Base-by-base conservation (phyloP, 1,140 invertebrate genomes). In the Ditylenchus dipsaci region DNA sequence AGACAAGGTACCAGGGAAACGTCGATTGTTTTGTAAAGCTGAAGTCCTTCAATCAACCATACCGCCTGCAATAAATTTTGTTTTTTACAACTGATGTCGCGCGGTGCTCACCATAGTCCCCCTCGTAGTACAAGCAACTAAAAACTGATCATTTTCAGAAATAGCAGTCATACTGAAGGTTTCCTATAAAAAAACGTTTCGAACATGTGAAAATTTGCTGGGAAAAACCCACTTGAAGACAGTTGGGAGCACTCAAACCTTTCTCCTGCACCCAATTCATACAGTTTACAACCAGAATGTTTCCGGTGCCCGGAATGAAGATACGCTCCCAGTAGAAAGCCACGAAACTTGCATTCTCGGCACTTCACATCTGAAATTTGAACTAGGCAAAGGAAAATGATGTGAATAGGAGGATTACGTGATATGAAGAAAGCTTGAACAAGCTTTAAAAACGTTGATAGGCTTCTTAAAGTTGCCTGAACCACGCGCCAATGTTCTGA, bases 91-190 rank as follows among this genome's bases (percentile, higher is more conserved):
- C n/a, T n/a, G n/a, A n/a, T n/a, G n/a, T n/a, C n/a, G n/a, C n/a
- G n/a, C n/a, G n/a, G n/a, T n/a, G n/a, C n/a, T n/a, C n/a, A n/a
- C n/a, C 38, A 61, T 21, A 19, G 19, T 21, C 13, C 59, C 59
- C 19, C n/a, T 5, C 1, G 26, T 21, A 33, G 59, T 61, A 43
- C 5, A 61, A 21, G 59, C 27, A 26, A 29, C 59, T 13, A 61
- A 21, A n/a, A 61, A 61, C 13, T 61, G n/a, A 13, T 43, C 59
- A 61, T 61, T 61, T 33, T 61, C 59, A 19, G 59, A 33, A 26
- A 61, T 30, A 30, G 59, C 59, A 7, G 59, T 43, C 13, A 61
- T 21, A n/a, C 59, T 61, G n/a, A 61, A 61, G n/a, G 59, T 61
- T 19, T 61, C 59, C 59, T 61, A 27, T 7, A 61, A 61, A 8